Percentiles rank a stretch among this genome's conserved stretches.
phyloP scores from a whole-genome alignment of 1,140 invertebrate genomes.

The Orius insidiosus region DNA sequence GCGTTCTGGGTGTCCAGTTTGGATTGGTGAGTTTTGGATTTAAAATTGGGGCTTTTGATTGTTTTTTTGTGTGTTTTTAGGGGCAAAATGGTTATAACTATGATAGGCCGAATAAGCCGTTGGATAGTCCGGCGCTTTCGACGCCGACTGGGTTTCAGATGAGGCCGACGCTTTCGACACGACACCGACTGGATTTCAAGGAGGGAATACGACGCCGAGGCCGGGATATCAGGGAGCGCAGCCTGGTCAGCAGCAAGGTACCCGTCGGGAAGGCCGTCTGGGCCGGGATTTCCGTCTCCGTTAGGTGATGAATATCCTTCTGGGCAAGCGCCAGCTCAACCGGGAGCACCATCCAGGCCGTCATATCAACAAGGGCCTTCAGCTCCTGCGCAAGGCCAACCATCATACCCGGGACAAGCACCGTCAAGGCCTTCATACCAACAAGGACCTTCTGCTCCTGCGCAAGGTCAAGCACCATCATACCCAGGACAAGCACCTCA shows the following conservation, averaged over 20 bases:
- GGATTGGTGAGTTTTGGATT: conserved; percentile 1
- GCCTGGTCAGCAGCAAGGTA: conserved; percentile 16
- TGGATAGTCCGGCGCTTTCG: conserved; percentile 19
- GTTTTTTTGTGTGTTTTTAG: conserved; percentile 19
- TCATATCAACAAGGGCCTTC: too few species aligned
- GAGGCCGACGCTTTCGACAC: conserved; percentile 1
- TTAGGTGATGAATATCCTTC: conserved; percentile 9
- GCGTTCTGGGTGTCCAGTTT: conserved; percentile 1
- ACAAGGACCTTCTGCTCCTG: too few species aligned
- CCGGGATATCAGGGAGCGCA: conserved; percentile 18
- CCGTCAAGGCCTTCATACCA: conserved; percentile 18
- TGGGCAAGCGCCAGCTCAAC: background rate
- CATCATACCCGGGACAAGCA: conserved; percentile 20
- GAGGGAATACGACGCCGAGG: conserved; percentile 1
- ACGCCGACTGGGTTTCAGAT: conserved; percentile 1
- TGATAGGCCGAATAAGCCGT: conserved; percentile 31
- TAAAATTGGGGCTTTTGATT: background rate
- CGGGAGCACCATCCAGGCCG: conserved; percentile 11
- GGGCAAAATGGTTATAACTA: conserved; percentile 35
- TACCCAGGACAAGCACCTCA: too few species aligned
- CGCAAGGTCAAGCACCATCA: conserved; percentile 19
- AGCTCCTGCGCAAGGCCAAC: conserved; percentile 13
- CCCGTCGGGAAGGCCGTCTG: conserved; percentile 15
- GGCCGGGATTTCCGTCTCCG: conserved; percentile 5
- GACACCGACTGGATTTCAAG: conserved; percentile 15